Evolutionary conservation across 2,113 vertebrate species (phyloP).

Genomic region (Gallinago undulata): DNA sequence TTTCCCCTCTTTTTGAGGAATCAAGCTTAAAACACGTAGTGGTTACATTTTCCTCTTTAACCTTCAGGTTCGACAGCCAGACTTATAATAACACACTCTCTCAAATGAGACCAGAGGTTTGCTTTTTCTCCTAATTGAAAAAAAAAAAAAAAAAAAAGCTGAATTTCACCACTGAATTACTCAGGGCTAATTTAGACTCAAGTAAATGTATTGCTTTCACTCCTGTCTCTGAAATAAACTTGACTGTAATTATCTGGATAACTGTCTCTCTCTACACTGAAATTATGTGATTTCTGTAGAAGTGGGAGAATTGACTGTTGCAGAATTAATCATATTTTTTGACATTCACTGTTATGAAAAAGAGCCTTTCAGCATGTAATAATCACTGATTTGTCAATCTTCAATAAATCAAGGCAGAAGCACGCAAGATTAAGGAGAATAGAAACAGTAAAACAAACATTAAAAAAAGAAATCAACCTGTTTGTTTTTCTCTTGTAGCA

Average conservation of each 20-base stretch:
- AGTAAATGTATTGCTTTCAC: conserved; percentile 59
- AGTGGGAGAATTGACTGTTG: conserved; percentile 33
- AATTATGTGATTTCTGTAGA: conserved; percentile 55
- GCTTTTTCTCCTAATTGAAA: neutral
- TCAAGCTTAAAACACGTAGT: neutral
- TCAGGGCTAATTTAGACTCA: conserved; percentile 58
- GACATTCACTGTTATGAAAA: conserved; percentile 26
- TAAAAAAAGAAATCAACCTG: neutral
- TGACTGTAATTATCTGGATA: conserved; percentile 52
- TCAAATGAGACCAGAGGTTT: neutral
- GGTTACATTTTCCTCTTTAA: neutral
- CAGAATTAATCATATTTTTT: conserved; percentile 42
- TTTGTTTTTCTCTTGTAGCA: neutral
- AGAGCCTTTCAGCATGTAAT: conserved; percentile 21
- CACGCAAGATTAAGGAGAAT: neutral
- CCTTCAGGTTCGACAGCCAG: neutral
- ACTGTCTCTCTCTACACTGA: conserved; percentile 49
- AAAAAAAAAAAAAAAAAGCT: conserved; percentile 42
- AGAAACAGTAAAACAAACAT: conserved; percentile 32
- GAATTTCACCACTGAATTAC: conserved; percentile 22
- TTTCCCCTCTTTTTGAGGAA: neutral
- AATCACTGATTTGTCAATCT: neutral
- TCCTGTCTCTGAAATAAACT: conserved; percentile 46
- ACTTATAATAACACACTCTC: neutral
- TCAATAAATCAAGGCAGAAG: conserved; percentile 8